Evolutionary conservation across 2,888 invertebrate genomes (phyloP).

Genomic region (Prosapia bicincta): DNA sequence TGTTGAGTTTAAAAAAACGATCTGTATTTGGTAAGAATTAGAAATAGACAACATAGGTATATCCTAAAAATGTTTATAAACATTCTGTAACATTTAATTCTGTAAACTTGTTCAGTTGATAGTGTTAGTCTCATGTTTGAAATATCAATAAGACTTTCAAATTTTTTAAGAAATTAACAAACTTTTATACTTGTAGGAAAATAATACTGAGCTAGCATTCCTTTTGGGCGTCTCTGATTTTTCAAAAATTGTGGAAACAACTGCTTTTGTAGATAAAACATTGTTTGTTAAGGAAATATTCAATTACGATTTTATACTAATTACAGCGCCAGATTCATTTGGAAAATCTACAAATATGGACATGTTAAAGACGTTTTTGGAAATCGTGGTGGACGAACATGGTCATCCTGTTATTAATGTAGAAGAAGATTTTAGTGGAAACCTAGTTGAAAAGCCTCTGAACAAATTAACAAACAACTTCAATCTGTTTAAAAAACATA

Average conservation of each 20-base stretch:
- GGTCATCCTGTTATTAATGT: neutral
- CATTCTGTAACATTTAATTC: too few relatives aligned
- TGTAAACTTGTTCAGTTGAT: too few relatives aligned
- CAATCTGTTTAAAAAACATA: neutral
- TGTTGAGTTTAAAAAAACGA: too few relatives aligned
- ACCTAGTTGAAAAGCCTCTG: neutral
- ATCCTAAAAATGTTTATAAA: too few relatives aligned
- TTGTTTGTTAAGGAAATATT: conserved; percentile 10
- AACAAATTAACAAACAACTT: neutral
- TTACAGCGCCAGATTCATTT: conserved; percentile 14
- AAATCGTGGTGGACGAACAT: neutral
- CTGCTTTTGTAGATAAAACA: conserved; percentile 16
- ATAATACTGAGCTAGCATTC: neutral
- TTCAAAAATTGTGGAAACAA: neutral
- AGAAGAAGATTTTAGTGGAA: neutral
- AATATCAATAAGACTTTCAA: too few relatives aligned
- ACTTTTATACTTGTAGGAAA: neutral
- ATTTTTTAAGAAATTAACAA: too few relatives aligned
- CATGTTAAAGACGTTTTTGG: conserved; percentile 16
- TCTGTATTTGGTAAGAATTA: too few relatives aligned
- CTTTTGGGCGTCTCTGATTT: neutral
- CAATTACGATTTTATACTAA: conserved; percentile 3
- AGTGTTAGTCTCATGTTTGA: too few relatives aligned
- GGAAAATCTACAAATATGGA: conserved; percentile 16
- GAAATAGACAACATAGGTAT: too few relatives aligned